Evolutionary conservation across 2,797 vertebrate species (phyloP).

Genomic region (Spea hammondii): DNA sequence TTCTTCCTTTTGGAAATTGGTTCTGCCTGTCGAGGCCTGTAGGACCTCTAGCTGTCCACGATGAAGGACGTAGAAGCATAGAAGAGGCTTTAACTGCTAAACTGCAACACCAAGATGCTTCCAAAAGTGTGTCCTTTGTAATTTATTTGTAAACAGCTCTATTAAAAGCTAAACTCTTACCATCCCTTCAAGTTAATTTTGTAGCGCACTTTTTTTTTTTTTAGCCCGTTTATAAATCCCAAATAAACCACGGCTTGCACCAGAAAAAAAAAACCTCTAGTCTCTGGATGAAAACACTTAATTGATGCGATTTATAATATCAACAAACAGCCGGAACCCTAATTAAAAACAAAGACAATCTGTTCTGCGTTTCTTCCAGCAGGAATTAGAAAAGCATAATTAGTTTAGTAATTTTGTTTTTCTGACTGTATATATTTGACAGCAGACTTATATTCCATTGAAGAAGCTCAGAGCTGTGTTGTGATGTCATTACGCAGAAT

Average conservation of each 20-base stretch:
- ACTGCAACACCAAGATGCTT: too few species aligned
- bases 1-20: too few species aligned
- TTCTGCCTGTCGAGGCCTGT: too few species aligned
- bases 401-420: constrained; percentile 54
- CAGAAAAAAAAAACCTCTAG: constrained; percentile 49
- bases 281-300: constrained; percentile 53
- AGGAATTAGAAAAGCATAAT: constrained; percentile 54
- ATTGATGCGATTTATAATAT: constrained; percentile 54
- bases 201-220: constrained; percentile 9
- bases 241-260: constrained; percentile 41
- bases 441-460: constrained; percentile 34
- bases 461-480: background rate
- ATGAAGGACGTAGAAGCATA: too few species aligned
- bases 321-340: constrained; percentile 54
- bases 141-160: background rate
- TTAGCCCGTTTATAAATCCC: constrained; percentile 35
- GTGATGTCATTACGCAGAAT: constrained; percentile 15
- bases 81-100: too few species aligned
- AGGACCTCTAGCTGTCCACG: too few species aligned
- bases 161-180: background rate
- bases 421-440: constrained; percentile 44
- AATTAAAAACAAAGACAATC: constrained; percentile 54
- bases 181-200: constrained; percentile 12
- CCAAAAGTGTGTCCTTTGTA: too few species aligned
- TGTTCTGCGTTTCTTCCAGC: constrained; percentile 52